Evolutionary conservation across 2,888 invertebrate species (phyloP).

Genomic region (Zygothrica quintamaculata): DNA sequence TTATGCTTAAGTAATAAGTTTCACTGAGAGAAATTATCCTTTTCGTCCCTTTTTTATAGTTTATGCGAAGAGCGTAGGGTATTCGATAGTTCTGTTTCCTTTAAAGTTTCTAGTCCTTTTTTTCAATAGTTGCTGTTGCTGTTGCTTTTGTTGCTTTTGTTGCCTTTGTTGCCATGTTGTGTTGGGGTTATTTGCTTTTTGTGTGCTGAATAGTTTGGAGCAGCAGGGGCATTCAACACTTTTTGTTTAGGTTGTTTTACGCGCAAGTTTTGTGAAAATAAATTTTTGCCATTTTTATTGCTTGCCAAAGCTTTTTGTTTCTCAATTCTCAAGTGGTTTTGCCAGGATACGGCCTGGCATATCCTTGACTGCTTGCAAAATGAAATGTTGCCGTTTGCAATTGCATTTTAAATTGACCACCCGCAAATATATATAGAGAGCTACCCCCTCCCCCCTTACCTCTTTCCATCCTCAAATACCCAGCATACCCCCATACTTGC

Average conservation of each 20-base stretch:
- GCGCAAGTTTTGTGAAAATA: conserved; percentile 45
- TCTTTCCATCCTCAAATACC: neutral
- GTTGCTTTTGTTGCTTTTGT: too few relatives aligned
- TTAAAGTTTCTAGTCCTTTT: too few relatives aligned
- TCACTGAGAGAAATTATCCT: too few relatives aligned
- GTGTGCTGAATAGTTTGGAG: conserved; percentile 30
- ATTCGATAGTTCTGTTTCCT: neutral
- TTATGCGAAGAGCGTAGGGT: too few relatives aligned
- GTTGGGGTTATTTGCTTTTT: conserved; percentile 32
- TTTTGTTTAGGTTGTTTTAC: conserved; percentile 56
- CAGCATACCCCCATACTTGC: too few relatives aligned
- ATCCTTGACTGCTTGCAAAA: conserved; percentile 55
- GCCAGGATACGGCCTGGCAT: conserved; percentile 47
- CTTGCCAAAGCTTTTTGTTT: conserved; percentile 66
- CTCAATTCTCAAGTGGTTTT: conserved; percentile 70
- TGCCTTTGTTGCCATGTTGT: conserved; percentile 4
- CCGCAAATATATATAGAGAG: neutral
- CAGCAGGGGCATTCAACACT: conserved; percentile 52
- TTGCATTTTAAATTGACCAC: conserved; percentile 45
- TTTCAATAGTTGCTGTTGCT: neutral
- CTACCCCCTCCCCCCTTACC: neutral
- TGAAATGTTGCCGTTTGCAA: conserved; percentile 74
- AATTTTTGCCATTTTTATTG: conserved; percentile 64
- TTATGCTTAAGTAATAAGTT: too few relatives aligned
- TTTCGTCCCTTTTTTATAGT: too few relatives aligned